Evolutionary conservation across 2,797 vertebrate genomes (phyloP).

Genomic region (Netta rufina): DNA sequence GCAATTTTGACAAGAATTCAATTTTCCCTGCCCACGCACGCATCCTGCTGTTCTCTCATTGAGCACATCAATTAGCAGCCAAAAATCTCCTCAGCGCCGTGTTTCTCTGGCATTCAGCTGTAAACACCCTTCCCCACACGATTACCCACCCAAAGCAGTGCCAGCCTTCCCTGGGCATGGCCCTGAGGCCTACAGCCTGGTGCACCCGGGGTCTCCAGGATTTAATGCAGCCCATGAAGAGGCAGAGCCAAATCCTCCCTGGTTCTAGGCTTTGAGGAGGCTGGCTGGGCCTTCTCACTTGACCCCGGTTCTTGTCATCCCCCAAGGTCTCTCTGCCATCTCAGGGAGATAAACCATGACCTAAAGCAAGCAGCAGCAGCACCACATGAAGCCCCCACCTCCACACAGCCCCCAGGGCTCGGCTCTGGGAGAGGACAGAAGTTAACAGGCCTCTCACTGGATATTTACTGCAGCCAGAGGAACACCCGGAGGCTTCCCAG

Average conservation of each 20-base stretch:
- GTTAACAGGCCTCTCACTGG: not conserved
- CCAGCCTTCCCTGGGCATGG: not conserved
- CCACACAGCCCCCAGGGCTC: too few species aligned
- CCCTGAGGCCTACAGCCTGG: not conserved
- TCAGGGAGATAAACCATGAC: not conserved
- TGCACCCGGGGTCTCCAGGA: too few species aligned
- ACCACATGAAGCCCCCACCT: accelerated
- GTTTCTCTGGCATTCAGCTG: not conserved
- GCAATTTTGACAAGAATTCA: slow-evolving; percentile 48
- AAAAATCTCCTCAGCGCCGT: not conserved
- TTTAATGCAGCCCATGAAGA: not conserved
- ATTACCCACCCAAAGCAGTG: not conserved
- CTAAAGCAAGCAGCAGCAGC: not conserved
- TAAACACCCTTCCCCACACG: not conserved
- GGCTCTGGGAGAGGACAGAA: too few species aligned
- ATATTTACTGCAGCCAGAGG: not conserved
- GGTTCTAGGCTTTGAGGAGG: not conserved
- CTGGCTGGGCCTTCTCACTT: not conserved
- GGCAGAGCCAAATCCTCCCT: not conserved
- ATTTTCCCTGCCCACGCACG: not conserved
- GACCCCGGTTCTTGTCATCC: not conserved
- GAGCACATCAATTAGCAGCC: slow-evolving; percentile 26
- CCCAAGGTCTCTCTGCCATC: accelerated
- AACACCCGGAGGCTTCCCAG: not conserved
- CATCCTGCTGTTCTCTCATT: slow-evolving; percentile 37